Conservation (phyloP, 2,113 vertebrate genomes). For the Scophthalmus maximus region DNA sequence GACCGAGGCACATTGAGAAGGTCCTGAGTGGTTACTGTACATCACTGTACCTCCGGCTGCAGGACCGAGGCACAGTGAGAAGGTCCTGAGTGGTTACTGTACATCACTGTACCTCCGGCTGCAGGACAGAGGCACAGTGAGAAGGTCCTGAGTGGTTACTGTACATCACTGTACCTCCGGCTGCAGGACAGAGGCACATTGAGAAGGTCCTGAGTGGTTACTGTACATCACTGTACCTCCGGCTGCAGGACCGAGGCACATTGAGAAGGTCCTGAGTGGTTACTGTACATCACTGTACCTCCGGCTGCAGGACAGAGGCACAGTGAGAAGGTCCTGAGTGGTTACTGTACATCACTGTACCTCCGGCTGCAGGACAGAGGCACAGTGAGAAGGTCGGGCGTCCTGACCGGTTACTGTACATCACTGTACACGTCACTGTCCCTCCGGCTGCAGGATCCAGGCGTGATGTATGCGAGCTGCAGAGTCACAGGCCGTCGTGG, state of each 20-base stretch:
- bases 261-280: conserved; percentile 48
- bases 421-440: conserved; percentile 42
- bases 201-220: conserved; percentile 45
- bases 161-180: conserved; percentile 52
- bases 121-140: conserved; percentile 47
- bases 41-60: conserved; percentile 51
- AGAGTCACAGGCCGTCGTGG: conserved; percentile 35
- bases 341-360: conserved; percentile 44
- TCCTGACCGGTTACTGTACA: conserved; percentile 48
- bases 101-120: conserved; percentile 53
- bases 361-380: conserved; percentile 51
- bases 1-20: conserved; percentile 37
- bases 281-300: conserved; percentile 54
- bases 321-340: conserved; percentile 49
- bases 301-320: conserved; percentile 45
- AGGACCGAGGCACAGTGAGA: conserved; percentile 41
- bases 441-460: conserved; percentile 45
- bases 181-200: conserved; percentile 48
- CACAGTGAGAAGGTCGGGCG: conserved; percentile 38
- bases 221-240: conserved; percentile 55
- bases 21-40: conserved; percentile 46
- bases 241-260: conserved; percentile 36
- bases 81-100: conserved; percentile 45
- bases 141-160: conserved; percentile 44
- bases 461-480: conserved; percentile 37